phyloP scores from a whole-genome alignment of 1,140 invertebrate genomes.

The Drosophila asahinai region DNA sequence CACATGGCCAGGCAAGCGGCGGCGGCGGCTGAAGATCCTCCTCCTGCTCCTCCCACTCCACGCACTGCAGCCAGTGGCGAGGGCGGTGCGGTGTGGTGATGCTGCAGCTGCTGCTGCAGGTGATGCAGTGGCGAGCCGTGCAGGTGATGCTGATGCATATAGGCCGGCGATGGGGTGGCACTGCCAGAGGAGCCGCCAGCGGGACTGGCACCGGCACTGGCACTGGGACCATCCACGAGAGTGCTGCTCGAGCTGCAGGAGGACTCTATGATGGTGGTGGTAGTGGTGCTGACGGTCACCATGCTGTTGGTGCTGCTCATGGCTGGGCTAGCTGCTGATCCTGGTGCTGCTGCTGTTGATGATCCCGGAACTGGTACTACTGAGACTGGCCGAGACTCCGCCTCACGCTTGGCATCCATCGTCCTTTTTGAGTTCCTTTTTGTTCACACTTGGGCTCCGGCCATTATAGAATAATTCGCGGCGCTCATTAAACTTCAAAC shows the following conservation, averaged over 20 bases:
- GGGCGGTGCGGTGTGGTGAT: constrained; percentile 72
- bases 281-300: constrained; percentile 41
- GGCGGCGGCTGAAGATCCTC: constrained; percentile 2
- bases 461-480: constrained; percentile 22
- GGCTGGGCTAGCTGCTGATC: not conserved
- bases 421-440: constrained; percentile 10
- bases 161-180: constrained; percentile 60
- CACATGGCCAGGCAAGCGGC: constrained; percentile 43
- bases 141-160: constrained; percentile 56
- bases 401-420: constrained; percentile 27
- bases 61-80: constrained; percentile 65
- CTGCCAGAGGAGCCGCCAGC: constrained; percentile 67
- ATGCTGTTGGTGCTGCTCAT: constrained; percentile 28
- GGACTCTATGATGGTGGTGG: constrained; percentile 45
- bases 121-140: constrained; percentile 61
- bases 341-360: not conserved
- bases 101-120: constrained; percentile 58
- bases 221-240: not conserved
- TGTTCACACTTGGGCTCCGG: constrained; percentile 17
- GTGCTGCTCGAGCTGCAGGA: constrained; percentile 20
- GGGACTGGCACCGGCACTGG: not conserved
- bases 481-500: constrained; percentile 7
- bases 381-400: constrained; percentile 19
- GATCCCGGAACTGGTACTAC: not conserved
- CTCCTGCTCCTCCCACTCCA: not conserved